Evolutionary conservation across 2,888 invertebrate species (phyloP).

Genomic region (Rhagophthalmus giganteus): DNA sequence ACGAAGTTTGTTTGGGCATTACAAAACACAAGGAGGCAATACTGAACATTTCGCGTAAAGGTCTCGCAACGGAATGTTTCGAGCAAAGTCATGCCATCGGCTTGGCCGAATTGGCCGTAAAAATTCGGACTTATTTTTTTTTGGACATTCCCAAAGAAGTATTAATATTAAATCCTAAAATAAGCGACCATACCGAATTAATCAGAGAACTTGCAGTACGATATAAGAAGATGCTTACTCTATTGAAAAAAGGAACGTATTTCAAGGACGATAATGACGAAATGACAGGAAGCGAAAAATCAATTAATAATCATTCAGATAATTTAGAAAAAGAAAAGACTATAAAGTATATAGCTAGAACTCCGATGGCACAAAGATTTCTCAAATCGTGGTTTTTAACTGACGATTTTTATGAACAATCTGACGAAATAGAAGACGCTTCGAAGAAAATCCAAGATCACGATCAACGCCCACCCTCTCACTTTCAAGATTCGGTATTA

Average conservation of each 20-base stretch:
- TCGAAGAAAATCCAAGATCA: background rate
- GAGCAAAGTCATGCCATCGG: conserved; percentile 57
- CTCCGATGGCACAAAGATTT: conserved; percentile 21
- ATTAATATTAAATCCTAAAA: conserved; percentile 59
- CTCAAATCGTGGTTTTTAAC: conserved; percentile 20
- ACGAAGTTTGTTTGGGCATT: conserved; percentile 35
- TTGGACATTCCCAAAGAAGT: conserved; percentile 61
- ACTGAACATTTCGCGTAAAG: background rate
- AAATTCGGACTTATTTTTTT: conserved; percentile 49
- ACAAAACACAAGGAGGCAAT: conserved; percentile 24
- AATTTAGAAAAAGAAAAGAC: background rate
- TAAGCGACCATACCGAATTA: conserved; percentile 57
- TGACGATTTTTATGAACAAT: conserved; percentile 1
- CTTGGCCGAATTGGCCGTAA: conserved; percentile 55
- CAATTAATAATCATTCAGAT: background rate
- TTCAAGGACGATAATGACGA: conserved; percentile 18
- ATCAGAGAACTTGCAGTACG: conserved; percentile 47
- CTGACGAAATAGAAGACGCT: background rate
- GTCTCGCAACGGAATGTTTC: conserved; percentile 30
- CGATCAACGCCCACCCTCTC: background rate
- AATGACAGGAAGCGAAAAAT: background rate
- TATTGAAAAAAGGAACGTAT: conserved; percentile 19
- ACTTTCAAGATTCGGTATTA: background rate
- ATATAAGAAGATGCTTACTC: conserved; percentile 19
- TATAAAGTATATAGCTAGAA: conserved; percentile 1